Conservation (phyloP, 2,797 vertebrate genomes). For the Harpagifer antarcticus region DNA sequence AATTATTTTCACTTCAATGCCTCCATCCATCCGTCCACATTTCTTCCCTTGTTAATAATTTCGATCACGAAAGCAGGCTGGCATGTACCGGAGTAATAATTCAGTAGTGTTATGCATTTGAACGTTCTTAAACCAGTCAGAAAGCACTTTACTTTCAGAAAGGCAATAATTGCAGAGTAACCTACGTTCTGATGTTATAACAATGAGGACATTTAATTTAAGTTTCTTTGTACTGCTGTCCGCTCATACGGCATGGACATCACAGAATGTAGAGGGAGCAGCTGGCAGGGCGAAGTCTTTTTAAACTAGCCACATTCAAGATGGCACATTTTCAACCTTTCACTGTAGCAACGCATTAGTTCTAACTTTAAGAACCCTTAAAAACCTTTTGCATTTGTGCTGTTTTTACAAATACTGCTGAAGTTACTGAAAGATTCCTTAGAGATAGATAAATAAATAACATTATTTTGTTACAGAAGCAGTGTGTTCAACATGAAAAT, state of each 20-base stretch:
- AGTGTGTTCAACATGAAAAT: no score
- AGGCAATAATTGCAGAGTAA: background rate
- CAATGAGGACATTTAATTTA: background rate
- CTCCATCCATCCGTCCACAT: background rate
- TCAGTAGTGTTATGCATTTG: conserved; percentile 2
- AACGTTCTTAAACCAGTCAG: background rate
- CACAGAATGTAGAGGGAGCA: background rate
- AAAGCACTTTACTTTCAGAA: background rate
- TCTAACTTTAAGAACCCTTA: background rate
- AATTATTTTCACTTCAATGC: conserved; percentile 1
- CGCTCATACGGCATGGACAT: background rate
- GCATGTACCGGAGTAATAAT: background rate
- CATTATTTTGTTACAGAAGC: no score
- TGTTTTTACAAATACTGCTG: background rate
- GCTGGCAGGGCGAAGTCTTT: background rate
- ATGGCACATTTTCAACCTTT: background rate
- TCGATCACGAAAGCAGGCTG: background rate
- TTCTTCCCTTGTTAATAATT: conserved; percentile 13
- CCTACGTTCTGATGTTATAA: background rate
- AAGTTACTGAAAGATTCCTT: background rate
- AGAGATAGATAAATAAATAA: no score
- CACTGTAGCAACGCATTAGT: background rate
- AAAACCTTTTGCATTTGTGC: background rate
- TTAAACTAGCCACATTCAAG: background rate
- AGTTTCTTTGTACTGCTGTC: background rate